These are phyloP conservation scores for Podarcis cretensis DNA, from an alignment of 2,113 vertebrate genomes.

Conservation along the genomic window DNA sequence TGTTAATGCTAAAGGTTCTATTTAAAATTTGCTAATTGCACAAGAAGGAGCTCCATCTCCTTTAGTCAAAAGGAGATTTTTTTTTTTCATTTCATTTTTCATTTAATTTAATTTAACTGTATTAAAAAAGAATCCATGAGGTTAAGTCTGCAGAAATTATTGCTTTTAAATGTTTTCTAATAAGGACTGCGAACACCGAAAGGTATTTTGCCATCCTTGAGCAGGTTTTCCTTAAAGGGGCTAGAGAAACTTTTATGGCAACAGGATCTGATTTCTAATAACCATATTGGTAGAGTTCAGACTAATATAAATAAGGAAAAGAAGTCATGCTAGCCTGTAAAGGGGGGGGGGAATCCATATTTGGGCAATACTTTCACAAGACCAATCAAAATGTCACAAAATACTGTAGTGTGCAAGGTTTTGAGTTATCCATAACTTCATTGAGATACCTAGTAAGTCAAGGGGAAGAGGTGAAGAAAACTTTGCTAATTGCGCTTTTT, in stretches of 20 bases:
- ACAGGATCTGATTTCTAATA: conserved; percentile 16
- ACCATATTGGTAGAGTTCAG: no score
- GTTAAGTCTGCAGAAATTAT: conserved; percentile 77
- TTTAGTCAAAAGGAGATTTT: conserved; percentile 57
- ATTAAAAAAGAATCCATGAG: conserved; percentile 75
- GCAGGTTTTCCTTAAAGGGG: conserved; percentile 60
- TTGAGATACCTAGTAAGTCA: no score
- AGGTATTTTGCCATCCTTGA: conserved; percentile 62
- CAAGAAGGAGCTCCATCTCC: conserved; percentile 74
- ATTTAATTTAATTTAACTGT: conserved; percentile 77
- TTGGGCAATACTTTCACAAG: no score
- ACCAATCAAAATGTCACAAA: no score
- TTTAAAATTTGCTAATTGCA: conserved; percentile 83
- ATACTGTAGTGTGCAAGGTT: no score
- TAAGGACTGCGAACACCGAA: conserved; percentile 69
- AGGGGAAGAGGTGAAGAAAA: no score
- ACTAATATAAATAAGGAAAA: no score
- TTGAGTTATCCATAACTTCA: no score
- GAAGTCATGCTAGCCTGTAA: no score
- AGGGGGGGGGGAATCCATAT: no score
- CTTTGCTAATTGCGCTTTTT: no score
- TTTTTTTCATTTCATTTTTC: conserved; percentile 49
- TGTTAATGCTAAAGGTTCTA: conserved; percentile 79
- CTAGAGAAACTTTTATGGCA: conserved; percentile 64
- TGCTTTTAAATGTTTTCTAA: conserved; percentile 78